phyloP scores from a whole-genome alignment of 2,113 vertebrate genomes.

The Calypte anna region DNA sequence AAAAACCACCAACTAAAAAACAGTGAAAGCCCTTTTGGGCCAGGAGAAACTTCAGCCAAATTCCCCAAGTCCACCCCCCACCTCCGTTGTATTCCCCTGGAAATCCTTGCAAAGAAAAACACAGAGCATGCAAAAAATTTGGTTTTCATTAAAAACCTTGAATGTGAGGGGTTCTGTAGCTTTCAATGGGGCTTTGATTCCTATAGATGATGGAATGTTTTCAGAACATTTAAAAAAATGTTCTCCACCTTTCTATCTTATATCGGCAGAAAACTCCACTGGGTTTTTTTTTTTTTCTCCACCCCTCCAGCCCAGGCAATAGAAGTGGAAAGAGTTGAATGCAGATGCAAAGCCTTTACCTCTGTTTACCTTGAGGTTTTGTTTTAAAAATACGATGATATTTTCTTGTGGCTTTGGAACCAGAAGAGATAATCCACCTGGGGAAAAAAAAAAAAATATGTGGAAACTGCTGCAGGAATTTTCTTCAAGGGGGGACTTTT shows the following conservation, averaged over 20 bases:
- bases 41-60: conserved; percentile 3
- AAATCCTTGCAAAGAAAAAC: conserved; percentile 70
- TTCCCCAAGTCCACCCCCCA: not conserved
- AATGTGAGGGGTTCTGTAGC: conserved; percentile 65
- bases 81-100: conserved; percentile 49
- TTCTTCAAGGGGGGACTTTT: not conserved
- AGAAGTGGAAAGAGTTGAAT: not conserved
- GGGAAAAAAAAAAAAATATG: not conserved
- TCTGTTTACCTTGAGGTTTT: conserved; percentile 61
- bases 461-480: not conserved
- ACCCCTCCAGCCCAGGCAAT: not conserved
- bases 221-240: conserved; percentile 66
- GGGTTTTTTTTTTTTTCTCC: not conserved
- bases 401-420: conserved; percentile 68
- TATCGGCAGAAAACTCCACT: not conserved
- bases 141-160: conserved; percentile 75
- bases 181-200: conserved; percentile 81
- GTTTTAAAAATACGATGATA: conserved; percentile 20
- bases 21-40: conserved; percentile 20
- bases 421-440: not conserved
- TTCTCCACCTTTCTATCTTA: conserved; percentile 59
- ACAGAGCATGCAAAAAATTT: conserved; percentile 34
- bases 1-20: not conserved
- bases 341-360: not conserved
- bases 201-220: conserved; percentile 70